Percentiles rank a stretch among this genome's conserved stretches.
phyloP scores from a whole-genome alignment of 2,797 vertebrate species.

The Hozukius guyotensis region DNA sequence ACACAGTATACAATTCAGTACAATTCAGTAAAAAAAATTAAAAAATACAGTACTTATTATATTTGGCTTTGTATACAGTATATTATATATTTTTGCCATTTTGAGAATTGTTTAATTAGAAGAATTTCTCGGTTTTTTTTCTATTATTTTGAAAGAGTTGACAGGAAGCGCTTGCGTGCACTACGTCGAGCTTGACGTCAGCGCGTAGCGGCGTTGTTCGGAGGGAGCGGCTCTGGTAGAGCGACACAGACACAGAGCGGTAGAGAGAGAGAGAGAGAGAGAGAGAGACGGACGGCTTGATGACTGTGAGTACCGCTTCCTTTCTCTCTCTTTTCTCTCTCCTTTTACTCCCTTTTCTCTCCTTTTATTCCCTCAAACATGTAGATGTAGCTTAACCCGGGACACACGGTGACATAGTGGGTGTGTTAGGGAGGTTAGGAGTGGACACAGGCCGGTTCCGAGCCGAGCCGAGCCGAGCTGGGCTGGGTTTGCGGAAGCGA shows the following conservation, averaged over 20 bases:
- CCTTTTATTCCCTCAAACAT: not conserved
- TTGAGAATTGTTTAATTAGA: too few species aligned
- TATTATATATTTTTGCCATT: too few species aligned
- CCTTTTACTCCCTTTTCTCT: not conserved
- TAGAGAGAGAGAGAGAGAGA: conserved; percentile 7
- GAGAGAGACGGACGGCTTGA: conserved; percentile 54
- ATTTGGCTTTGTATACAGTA: too few species aligned
- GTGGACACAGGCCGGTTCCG: conserved; percentile 36
- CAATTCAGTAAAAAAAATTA: too few species aligned
- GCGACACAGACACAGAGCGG: conserved; percentile 43
- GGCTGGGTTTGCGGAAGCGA: conserved; percentile 79
- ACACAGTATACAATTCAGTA: too few species aligned
- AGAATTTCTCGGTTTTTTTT: too few species aligned
- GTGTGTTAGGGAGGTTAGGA: not conserved
- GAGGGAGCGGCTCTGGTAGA: conserved; percentile 79
- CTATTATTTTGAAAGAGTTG: conserved; percentile 20
- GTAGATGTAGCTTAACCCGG: not conserved
- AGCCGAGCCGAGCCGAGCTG: conserved; percentile 3
- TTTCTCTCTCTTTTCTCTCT: conserved; percentile 16
- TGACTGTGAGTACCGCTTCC: conserved; percentile 69
- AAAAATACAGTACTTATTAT: too few species aligned
- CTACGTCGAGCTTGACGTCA: conserved; percentile 21
- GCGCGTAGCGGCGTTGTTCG: conserved; percentile 50
- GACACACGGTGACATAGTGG: not conserved
- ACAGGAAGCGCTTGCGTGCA: not conserved